Conservation (phyloP, 2,113 vertebrate species). For the Alethe diademata region DNA sequence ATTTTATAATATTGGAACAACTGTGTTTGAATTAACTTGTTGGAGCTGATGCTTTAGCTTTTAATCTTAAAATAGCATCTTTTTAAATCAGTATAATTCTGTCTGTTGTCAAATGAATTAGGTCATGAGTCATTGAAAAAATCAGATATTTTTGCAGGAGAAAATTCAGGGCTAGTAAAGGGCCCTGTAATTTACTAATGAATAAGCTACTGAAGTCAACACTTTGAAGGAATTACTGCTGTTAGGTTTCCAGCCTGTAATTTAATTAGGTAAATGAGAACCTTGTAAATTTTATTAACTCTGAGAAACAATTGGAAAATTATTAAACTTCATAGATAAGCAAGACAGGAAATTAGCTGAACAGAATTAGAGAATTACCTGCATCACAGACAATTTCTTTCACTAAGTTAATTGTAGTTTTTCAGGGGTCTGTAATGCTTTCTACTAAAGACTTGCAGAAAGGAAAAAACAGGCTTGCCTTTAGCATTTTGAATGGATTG, state of each 20-base stretch:
- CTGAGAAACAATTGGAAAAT: background rate
- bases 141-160: background rate
- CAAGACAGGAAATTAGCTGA: background rate
- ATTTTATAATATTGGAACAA: background rate
- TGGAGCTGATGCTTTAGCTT: background rate
- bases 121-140: background rate
- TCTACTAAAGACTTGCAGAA: background rate
- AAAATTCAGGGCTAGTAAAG: background rate
- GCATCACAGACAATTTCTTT: background rate
- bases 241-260: background rate
- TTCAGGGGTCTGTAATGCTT: background rate
- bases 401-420: background rate
- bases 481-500: background rate
- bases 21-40: background rate
- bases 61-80: background rate
- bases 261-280: conserved; percentile 14
- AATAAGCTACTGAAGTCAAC: background rate
- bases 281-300: background rate
- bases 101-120: background rate
- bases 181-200: background rate
- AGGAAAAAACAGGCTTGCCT: background rate
- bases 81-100: background rate
- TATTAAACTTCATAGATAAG: conserved; percentile 8
- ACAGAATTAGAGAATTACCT: background rate
- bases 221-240: background rate